phyloP scores from a whole-genome alignment of 1,140 invertebrate species.

The Papilio polytes region DNA sequence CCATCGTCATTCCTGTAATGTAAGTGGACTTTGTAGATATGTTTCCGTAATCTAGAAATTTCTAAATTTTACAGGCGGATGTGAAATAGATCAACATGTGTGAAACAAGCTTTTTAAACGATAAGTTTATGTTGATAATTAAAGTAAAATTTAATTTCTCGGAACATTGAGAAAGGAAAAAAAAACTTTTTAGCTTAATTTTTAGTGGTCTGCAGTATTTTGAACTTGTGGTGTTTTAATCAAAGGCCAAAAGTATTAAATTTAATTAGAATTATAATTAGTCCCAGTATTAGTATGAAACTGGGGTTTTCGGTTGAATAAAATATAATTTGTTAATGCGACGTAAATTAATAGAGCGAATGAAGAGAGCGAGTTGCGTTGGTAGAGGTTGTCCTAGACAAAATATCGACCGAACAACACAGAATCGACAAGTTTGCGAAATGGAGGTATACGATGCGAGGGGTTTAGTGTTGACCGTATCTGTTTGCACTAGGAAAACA shows the following conservation, averaged over 20 bases:
- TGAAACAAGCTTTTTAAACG: neutral
- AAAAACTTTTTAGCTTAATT: no score
- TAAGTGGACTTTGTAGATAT: neutral
- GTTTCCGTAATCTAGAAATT: neutral
- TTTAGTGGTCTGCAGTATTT: no score
- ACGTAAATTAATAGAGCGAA: no score
- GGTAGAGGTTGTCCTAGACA: neutral
- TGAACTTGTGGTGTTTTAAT: no score
- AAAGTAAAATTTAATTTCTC: slow-evolving; percentile 5
- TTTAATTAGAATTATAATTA: no score
- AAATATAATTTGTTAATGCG: no score
- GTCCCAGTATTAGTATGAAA: no score
- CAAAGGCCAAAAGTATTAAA: no score
- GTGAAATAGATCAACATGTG: neutral
- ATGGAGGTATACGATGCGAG: neutral
- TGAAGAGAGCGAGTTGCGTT: neutral
- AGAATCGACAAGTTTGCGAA: neutral
- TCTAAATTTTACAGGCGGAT: neutral
- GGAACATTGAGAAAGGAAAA: neutral
- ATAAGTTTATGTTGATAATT: neutral
- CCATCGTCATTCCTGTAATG: no score
- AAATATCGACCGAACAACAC: neutral
- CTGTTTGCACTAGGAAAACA: neutral
- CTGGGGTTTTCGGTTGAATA: no score
- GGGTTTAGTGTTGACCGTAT: neutral